phyloP scores from a whole-genome alignment of 1,140 invertebrate genomes.

The Scaptodrosophila lebanonensis region DNA sequence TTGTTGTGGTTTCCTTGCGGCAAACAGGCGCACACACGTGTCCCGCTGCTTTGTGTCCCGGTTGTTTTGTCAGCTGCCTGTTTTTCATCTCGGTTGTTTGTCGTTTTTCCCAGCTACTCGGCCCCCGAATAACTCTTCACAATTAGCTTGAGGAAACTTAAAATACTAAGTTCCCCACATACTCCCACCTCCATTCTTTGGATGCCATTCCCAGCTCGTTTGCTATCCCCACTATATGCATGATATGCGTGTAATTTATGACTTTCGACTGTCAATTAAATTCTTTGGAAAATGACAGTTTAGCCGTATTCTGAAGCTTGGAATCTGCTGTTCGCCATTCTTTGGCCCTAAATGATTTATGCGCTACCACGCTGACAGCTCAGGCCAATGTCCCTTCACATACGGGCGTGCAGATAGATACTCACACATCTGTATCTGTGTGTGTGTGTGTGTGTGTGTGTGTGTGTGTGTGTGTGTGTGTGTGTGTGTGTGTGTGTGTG shows the following conservation, averaged over 20 bases:
- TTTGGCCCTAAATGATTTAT: conserved; percentile 58
- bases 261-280: conserved; percentile 72
- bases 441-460: conserved; percentile 7
- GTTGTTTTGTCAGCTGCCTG: background rate
- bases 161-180: too few species aligned
- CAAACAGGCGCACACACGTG: too few species aligned
- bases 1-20: conserved; percentile 11
- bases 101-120: too few species aligned
- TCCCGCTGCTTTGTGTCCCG: too few species aligned
- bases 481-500: conserved; percentile 11
- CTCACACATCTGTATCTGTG: conserved; percentile 12
- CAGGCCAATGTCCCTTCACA: conserved; percentile 3
- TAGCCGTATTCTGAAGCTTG: conserved; percentile 51
- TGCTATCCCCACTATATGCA: too few species aligned
- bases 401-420: background rate
- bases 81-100: too few species aligned
- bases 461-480: too few species aligned
- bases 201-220: too few species aligned
- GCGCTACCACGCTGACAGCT: conserved; percentile 43
- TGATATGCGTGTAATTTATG: conserved; percentile 56
- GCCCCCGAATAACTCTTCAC: too few species aligned
- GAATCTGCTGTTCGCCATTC: conserved; percentile 23
- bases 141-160: conserved; percentile 23
- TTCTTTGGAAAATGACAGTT: conserved; percentile 69
- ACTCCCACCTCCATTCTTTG: too few species aligned